Base-by-base conservation (phyloP, 92 coral and sea anemone species). In the Palythoa heliodiscus region DNA sequence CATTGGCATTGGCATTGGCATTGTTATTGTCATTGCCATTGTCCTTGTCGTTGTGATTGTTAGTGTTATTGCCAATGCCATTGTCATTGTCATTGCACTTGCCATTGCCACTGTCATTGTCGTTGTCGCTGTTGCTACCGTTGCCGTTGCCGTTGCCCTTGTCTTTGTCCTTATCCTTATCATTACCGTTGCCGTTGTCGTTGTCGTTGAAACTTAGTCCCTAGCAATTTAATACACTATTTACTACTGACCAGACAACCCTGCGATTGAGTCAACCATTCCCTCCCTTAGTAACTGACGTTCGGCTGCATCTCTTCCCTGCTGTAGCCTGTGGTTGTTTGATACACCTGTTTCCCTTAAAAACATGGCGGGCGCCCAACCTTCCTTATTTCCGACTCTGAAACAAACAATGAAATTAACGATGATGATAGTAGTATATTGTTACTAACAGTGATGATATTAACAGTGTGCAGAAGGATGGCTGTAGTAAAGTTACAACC, bases 301-400 rank as follows among this genome's bases (percentile, higher is more conserved):
- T 71, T 73, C 67, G 0, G 87, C 87, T 23, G 83, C 79, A 14
- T 85, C 87, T 82, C 89, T 75, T 3, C 84, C 91, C 71, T 82
- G 90, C 75, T 92, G 87, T 50, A 91, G 91, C 7, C 83, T 91
- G 7, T 20, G 63, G 16, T 89, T 66, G 61, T 82, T 87, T 54
- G 94, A 87, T 66, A 89, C 76, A 76, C 88, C 95, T 19, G 92
- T 80, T 77, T 91, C 93, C 66, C 90, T 93, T 55, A 96, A 90
- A 75, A 87, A 90, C 92, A 94, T 93, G 72, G 98, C 86, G 52
- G 99, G 99, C 1, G 91, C 95, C 95, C 96, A 96, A 17, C 99
- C 99, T 17, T 89, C 91, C 43, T 84, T 60, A 0, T 91, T 91
- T 25, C 86, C 86, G 69, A 78, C 86, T 76, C 98, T 96, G 29